A percentile compares a stretch with the other conserved stretches of the same genome.
These are phyloP conservation scores for Cebus imitator DNA, from an alignment of 2,113 vertebrate species.

Conservation along the genomic window DNA sequence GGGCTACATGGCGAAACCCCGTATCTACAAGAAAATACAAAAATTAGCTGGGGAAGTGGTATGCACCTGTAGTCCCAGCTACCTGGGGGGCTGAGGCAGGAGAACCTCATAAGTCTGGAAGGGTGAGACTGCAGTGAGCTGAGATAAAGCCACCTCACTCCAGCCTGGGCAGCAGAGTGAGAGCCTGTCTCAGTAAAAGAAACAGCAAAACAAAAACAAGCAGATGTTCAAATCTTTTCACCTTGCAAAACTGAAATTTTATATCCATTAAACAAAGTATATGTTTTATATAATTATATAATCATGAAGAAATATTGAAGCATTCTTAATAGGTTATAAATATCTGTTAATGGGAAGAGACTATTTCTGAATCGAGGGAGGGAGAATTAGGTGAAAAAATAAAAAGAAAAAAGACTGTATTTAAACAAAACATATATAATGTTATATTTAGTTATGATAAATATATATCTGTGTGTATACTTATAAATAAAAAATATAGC, in stretches of 20 bases:
- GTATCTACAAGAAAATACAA: no score
- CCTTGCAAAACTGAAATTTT: slow-evolving; percentile 19
- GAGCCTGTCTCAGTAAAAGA: no score
- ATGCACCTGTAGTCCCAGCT: no score
- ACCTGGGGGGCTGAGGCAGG: no score
- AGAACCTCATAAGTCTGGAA: no score
- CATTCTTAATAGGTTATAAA: not conserved
- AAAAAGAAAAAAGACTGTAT: not conserved
- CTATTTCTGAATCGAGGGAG: not conserved
- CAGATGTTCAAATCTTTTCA: not conserved
- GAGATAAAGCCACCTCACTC: no score
- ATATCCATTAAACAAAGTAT: not conserved
- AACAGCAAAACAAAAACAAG: no score
- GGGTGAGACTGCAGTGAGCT: no score
- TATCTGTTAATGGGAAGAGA: not conserved
- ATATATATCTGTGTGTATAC: not conserved
- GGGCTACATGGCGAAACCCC: no score
- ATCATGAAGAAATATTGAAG: not conserved
- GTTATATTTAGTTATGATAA: not conserved
- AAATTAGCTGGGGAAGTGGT: no score
- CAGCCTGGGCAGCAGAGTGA: no score
- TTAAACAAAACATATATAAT: not conserved
- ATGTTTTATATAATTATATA: slow-evolving; percentile 23
- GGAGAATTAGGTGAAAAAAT: slow-evolving; percentile 15
- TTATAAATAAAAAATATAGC: not conserved